phyloP scores from a whole-genome alignment of 2,888 invertebrate species.

The Torymus texanus region DNA sequence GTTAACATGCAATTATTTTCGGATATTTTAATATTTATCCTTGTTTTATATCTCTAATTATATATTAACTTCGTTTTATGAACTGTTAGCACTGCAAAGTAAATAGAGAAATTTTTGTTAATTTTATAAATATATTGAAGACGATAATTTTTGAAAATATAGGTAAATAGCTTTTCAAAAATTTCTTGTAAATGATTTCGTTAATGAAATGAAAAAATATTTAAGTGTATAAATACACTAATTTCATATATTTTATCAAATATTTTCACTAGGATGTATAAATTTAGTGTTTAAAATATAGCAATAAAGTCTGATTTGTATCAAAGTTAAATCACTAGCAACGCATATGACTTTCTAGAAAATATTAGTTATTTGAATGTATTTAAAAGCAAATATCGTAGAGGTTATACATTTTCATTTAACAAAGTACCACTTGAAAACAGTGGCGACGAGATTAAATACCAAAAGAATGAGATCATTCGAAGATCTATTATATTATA shows the following conservation, averaged over 20 bases:
- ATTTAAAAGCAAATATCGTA: constrained; percentile 15
- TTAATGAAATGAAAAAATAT: no score
- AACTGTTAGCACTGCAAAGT: no score
- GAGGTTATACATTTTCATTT: constrained; percentile 37
- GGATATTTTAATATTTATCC: no score
- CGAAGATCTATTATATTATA: constrained; percentile 27
- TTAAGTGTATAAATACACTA: background rate
- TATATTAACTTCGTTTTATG: no score
- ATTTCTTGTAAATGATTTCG: no score
- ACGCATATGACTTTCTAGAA: constrained; percentile 24
- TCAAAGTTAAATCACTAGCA: constrained; percentile 23
- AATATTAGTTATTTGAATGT: constrained; percentile 24
- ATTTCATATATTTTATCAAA: constrained; percentile 4
- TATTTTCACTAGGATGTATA: constrained; percentile 12
- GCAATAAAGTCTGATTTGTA: constrained; percentile 29
- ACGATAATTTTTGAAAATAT: no score
- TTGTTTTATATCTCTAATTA: no score
- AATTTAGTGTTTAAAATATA: constrained; percentile 18
- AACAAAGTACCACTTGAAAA: constrained; percentile 30
- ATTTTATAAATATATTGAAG: no score
- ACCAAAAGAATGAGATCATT: constrained; percentile 53
- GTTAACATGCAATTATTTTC: no score
- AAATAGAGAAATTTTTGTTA: background rate
- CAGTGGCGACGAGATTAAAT: constrained; percentile 49
- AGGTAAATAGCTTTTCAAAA: no score